Conservation (phyloP, 2,113 vertebrate species). For the Podarcis cretensis region DNA sequence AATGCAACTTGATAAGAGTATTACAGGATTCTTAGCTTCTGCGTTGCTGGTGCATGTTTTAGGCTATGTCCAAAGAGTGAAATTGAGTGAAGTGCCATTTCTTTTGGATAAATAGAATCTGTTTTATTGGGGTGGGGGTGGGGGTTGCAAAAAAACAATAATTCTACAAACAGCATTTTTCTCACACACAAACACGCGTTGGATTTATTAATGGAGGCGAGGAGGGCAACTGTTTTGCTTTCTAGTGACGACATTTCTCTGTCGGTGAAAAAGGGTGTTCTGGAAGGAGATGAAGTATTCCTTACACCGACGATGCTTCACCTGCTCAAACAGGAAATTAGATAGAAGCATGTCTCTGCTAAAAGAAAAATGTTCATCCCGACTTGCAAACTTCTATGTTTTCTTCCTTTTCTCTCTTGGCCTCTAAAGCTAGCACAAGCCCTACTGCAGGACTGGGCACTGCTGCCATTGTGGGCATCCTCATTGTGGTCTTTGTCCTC, state of each 20-base stretch:
- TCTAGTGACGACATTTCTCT: not conserved
- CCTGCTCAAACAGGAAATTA: too few relatives aligned
- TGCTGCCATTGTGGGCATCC: slow-evolving; percentile 92
- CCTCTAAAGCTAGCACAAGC: slow-evolving; percentile 78
- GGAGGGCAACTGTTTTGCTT: not conserved
- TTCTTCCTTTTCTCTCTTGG: slow-evolving; percentile 49
- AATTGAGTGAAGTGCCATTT: not conserved
- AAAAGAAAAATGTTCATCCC: not conserved
- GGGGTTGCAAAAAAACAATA: not conserved
- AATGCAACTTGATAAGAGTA: not conserved
- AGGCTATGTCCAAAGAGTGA: too few relatives aligned
- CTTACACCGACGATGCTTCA: not conserved
- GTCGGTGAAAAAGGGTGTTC: not conserved
- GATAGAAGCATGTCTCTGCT: not conserved
- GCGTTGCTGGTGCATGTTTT: not conserved
- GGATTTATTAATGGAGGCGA: too few relatives aligned
- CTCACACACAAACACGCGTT: too few relatives aligned
- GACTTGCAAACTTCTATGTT: slow-evolving; percentile 6
- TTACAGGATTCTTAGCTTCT: not conserved
- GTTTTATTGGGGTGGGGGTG: not conserved
- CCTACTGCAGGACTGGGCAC: slow-evolving; percentile 85
- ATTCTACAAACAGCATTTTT: not conserved
- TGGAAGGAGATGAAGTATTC: not conserved
- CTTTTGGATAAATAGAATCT: not conserved
- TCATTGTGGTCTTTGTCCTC: slow-evolving; percentile 90